phyloP scores from a whole-genome alignment of 2,797 vertebrate species.

The Typhlichthys subterraneus region DNA sequence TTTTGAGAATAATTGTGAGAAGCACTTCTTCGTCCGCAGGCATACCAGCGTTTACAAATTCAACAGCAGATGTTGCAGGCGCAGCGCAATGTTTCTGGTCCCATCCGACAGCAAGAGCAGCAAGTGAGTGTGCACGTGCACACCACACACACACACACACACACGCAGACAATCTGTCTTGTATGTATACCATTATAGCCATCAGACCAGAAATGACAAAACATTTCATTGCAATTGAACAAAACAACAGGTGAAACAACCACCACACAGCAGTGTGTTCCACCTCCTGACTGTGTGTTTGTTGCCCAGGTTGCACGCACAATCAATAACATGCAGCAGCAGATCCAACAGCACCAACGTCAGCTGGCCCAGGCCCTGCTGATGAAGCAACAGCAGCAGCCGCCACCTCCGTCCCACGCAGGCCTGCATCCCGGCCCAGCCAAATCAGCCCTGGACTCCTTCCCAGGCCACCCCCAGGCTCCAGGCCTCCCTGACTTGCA shows the following conservation, averaged over 20 bases:
- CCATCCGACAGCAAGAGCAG: slow-evolving; percentile 99
- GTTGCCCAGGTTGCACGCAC: slow-evolving; percentile 93
- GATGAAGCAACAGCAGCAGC: slow-evolving; percentile 94
- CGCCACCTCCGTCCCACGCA: slow-evolving; percentile 79
- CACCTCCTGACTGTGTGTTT: slow-evolving; percentile 3
- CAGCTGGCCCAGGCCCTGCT: slow-evolving; percentile 99
- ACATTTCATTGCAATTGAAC: no score
- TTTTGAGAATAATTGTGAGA: no score
- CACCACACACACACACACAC: neutral
- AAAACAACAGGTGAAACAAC: neutral
- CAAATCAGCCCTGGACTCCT: slow-evolving; percentile 93
- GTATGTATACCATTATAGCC: no score
- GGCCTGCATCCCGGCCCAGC: slow-evolving; percentile 87
- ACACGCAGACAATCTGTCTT: neutral
- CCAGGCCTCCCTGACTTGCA: slow-evolving; percentile 93
- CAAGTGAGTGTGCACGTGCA: slow-evolving; percentile 82
- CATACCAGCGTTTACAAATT: slow-evolving; percentile 99
- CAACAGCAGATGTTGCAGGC: slow-evolving; percentile 99
- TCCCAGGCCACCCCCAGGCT: slow-evolving; percentile 89
- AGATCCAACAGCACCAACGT: slow-evolving; percentile 99
- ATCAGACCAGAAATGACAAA: no score
- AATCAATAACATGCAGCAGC: slow-evolving; percentile 99
- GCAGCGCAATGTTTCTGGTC: slow-evolving; percentile 97
- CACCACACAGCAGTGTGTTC: neutral
- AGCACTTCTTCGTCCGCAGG: slow-evolving; percentile 66